Percentiles rank a stretch among this genome's conserved stretches.
Evolutionary conservation across 2,797 vertebrate genomes (phyloP).

Genomic region (Arctocebus calabarensis): DNA sequence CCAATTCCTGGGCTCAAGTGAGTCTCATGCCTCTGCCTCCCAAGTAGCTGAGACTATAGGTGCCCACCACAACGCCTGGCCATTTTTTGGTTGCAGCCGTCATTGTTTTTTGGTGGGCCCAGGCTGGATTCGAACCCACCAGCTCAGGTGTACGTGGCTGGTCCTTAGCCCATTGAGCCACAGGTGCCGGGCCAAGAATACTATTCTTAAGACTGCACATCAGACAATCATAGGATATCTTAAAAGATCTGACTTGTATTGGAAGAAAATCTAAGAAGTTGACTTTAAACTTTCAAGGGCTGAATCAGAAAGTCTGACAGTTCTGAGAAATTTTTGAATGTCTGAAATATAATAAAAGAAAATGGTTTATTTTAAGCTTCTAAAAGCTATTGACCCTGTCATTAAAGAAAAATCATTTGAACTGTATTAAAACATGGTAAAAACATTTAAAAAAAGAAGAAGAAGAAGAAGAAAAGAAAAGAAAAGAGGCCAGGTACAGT

Average conservation of each 20-base stretch:
- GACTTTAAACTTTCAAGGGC: constrained; percentile 54
- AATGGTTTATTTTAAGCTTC: constrained; percentile 59
- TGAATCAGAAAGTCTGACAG: constrained; percentile 31
- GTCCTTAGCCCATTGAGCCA: no score
- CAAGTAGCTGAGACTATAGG: no score
- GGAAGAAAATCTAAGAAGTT: constrained; percentile 45
- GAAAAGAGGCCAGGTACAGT: background rate
- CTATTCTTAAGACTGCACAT: constrained; percentile 27
- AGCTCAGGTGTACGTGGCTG: no score
- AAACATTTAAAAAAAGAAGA: no score
- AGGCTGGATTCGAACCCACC: no score
- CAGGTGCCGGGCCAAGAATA: no score
- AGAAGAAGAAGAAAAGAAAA: no score
- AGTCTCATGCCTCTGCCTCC: no score
- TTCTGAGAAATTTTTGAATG: constrained; percentile 55
- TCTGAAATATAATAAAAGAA: constrained; percentile 57
- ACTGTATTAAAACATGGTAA: constrained; percentile 67
- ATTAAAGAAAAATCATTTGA: constrained; percentile 63
- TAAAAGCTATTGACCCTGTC: constrained; percentile 52
- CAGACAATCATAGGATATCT: constrained; percentile 26
- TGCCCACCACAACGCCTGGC: no score
- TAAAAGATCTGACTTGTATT: constrained; percentile 49
- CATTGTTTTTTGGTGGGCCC: no score
- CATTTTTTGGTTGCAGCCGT: no score
- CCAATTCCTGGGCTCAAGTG: no score